Base-by-base conservation (phyloP, 2,113 vertebrate species). In the Anoura caudifer region DNA sequence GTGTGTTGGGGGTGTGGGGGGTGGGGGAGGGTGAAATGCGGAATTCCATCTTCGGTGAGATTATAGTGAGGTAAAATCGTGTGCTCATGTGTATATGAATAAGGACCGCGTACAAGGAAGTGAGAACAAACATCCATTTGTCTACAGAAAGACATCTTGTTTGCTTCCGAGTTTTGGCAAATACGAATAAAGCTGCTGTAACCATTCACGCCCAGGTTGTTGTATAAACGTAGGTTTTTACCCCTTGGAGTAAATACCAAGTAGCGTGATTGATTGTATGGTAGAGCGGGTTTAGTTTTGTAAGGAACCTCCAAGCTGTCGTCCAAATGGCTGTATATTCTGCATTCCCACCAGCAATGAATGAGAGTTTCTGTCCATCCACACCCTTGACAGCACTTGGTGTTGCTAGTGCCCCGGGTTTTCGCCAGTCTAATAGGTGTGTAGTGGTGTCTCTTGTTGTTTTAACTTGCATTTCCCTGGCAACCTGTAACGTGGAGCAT, bases 321-420 rank as follows among this genome's bases (percentile, higher is more conserved):
- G 80, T 75, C 65, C 83, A 8, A 82, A 75, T 2, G 33, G 67
- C 24, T 31, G 61, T 31, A 5, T 5, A 22, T 41, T 47, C 11
- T 19, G 14, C 13, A 1, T 38, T 90, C 67, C 59, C 26, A 14
- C 22, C 24, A 38, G 24, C 41, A 3, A 0, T 0, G 24, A 70
- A 24, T 1, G 6, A 33, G 80, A 13, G 1, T 41, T 67, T 45
- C 38, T 56, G 9, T 11, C 28, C 56, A 65, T 36, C 47, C 28
- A 1, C 16, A 1, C 28, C 15, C 59, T 56, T 6, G 2, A 2
- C 63, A 16, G 31, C 41, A 1, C 1, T 7, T 45, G 26, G 13
- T 45, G 19, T 1, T 14, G 26, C n/a, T 38, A 9, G 52, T 1
- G 38, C 13, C 17, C 43, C 26, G 38, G 67, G 33, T 17, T 67